Conservation (phyloP, 2,888 invertebrate genomes). For the Agonum fuliginosum region DNA sequence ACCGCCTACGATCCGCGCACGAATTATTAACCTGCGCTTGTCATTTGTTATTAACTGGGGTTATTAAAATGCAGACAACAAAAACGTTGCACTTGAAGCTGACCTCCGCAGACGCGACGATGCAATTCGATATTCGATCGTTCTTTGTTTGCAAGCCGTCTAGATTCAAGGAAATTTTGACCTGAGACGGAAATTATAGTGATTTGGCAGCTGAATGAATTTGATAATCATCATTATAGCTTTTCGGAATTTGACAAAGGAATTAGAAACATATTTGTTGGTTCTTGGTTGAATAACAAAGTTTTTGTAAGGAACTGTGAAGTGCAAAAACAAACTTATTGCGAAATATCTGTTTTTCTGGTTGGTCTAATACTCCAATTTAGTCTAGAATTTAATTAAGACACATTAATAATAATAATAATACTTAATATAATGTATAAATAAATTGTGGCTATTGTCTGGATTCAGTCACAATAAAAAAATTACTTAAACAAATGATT, state of each 20-base stretch:
- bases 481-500: no score
- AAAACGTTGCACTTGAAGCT: constrained; percentile 46
- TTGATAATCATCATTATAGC: neutral
- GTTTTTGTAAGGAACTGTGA: no score
- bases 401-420: no score
- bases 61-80: constrained; percentile 48
- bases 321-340: no score
- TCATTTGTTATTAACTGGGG: constrained; percentile 46
- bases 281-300: no score
- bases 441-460: no score
- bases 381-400: no score
- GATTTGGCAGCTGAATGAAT: neutral
- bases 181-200: constrained; percentile 31
- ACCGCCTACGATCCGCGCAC: constrained; percentile 35
- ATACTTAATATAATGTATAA: no score
- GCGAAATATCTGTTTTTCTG: no score
- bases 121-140: constrained; percentile 40
- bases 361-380: no score
- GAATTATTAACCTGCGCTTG: constrained; percentile 45
- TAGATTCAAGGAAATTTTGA: neutral
- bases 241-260: neutral
- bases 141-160: neutral
- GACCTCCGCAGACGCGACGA: constrained; percentile 45
- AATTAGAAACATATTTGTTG: neutral
- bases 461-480: no score